These are phyloP conservation scores for Ennomos fuscantarius DNA, from an alignment of 2,888 invertebrate genomes.

Conservation along the genomic window DNA sequence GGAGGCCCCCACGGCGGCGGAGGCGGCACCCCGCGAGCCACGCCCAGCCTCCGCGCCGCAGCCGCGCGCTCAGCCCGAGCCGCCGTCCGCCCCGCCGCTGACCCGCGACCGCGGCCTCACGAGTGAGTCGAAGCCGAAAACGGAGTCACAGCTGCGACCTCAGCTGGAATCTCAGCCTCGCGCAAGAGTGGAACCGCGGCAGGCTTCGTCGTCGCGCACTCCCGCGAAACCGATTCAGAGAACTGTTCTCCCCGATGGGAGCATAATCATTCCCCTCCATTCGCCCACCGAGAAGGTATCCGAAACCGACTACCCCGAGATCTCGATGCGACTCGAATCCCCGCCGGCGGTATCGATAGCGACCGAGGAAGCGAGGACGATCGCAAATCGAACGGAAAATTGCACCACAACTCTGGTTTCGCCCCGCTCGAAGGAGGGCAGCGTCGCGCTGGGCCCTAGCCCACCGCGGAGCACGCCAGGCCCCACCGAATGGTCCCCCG, in stretches of 20 bases:
- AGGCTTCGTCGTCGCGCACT: constrained; percentile 46
- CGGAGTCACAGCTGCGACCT: background rate
- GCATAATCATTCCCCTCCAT: constrained; percentile 83
- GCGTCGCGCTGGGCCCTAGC: constrained; percentile 4
- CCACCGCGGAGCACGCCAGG: constrained; percentile 16
- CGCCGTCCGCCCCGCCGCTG: constrained; percentile 25
- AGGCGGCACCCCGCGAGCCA: constrained; percentile 43
- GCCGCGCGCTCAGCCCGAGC: constrained; percentile 41
- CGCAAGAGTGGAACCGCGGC: constrained; percentile 6
- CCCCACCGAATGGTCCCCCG: constrained; percentile 11
- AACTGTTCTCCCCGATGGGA: constrained; percentile 83
- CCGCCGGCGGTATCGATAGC: too few relatives aligned
- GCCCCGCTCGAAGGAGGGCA: constrained; percentile 5
- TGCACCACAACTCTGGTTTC: constrained; percentile 23
- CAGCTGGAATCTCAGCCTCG: constrained; percentile 38
- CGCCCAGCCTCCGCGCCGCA: constrained; percentile 52
- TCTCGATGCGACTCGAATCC: background rate
- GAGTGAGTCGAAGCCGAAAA: background rate
- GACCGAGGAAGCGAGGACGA: constrained; percentile 13
- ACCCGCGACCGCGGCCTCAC: too few relatives aligned
- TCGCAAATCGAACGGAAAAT: constrained; percentile 22
- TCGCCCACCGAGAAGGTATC: constrained; percentile 72
- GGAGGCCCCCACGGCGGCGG: constrained; percentile 33
- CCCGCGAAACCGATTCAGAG: constrained; percentile 64
- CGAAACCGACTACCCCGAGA: constrained; percentile 38